Evolutionary conservation across 2,888 invertebrate genomes (phyloP), one percentile per base, ranked within the genome.

Genomic region (Agriopis leucophaearia): DNA sequence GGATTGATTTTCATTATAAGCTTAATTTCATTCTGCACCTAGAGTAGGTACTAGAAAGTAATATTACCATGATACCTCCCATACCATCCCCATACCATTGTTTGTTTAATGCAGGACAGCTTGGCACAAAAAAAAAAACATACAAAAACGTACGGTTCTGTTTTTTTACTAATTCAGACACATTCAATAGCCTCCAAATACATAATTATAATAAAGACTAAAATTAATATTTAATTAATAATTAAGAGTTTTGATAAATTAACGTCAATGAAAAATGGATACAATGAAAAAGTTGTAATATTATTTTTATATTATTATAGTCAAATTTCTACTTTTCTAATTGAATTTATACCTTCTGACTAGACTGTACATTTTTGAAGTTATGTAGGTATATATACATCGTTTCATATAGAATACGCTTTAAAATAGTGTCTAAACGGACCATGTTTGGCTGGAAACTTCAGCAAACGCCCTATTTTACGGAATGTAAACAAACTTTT

Each of bases 401-500:
- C 50, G 18, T 40, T 48, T 48, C 12, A 56, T n/a, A n/a, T n/a
- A n/a, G n/a, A 48, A 38, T n/a, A 15, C 27, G 50, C 8, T 36
- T 57, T 45, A 56, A 15, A 27, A 18, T 18, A n/a, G 55, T 50
- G 8, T n/a, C 38, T 27, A 55, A 38, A 42, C 40, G 44, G 27
- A 15, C 40, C 47, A 47, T 62, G 57, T 66, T 52, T 27, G 61
- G 56, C 56, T 60, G 18, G 38, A 55, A 56, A 56, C 50, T 40
- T 62, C 50, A 56, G 10, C 61, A 51, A 66, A 59, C 59, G 58
- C 52, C 57, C 51, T 47, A 54, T 67, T 59, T 74, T 64, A 73
- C 60, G 56, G 50, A 60, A 64, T 64, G 70, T 73, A 74, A 76
- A 74, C 73, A 76, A 72, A 73, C 72, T 70, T 70, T 70, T 74